Evolutionary conservation across 2,888 invertebrate species (phyloP).

Genomic region (Geotrupes spiniger): DNA sequence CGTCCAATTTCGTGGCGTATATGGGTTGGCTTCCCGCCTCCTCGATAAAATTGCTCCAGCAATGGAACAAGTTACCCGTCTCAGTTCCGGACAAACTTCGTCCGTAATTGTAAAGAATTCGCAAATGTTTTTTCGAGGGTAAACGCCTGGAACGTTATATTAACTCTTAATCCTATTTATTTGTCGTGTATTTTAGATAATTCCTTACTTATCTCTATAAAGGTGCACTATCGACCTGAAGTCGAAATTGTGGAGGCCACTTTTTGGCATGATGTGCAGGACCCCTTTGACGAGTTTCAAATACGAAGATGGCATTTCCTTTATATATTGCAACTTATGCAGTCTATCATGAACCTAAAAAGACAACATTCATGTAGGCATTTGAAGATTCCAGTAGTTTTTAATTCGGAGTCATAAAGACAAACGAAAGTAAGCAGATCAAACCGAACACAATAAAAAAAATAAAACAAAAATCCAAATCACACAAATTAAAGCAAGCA

Average conservation of each 20-base stretch:
- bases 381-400: too few species aligned
- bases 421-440: too few species aligned
- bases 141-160: neutral
- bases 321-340: slow-evolving; percentile 2
- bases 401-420: too few species aligned
- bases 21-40: slow-evolving; percentile 2
- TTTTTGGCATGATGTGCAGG: slow-evolving; percentile 22
- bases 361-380: too few species aligned
- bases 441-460: too few species aligned
- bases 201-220: slow-evolving; percentile 1
- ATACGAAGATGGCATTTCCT: neutral
- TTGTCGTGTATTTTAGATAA: too few species aligned
- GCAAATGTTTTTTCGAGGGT: neutral
- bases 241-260: slow-evolving; percentile 12
- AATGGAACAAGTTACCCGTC: slow-evolving; percentile 11
- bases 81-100: slow-evolving; percentile 14
- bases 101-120: slow-evolving; percentile 5
- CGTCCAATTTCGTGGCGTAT: slow-evolving; percentile 22
- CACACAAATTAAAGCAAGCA: too few species aligned
- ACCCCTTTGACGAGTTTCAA: slow-evolving; percentile 10
- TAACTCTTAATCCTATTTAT: too few species aligned
- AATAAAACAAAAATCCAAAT: too few species aligned
- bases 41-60: slow-evolving; percentile 17
- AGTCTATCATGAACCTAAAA: slow-evolving; percentile 5
- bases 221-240: slow-evolving; percentile 21